A percentile compares a stretch with the other conserved stretches of the same genome.
Conservation (phyloP, 2,888 invertebrate species). For the Gibbula magus region DNA sequence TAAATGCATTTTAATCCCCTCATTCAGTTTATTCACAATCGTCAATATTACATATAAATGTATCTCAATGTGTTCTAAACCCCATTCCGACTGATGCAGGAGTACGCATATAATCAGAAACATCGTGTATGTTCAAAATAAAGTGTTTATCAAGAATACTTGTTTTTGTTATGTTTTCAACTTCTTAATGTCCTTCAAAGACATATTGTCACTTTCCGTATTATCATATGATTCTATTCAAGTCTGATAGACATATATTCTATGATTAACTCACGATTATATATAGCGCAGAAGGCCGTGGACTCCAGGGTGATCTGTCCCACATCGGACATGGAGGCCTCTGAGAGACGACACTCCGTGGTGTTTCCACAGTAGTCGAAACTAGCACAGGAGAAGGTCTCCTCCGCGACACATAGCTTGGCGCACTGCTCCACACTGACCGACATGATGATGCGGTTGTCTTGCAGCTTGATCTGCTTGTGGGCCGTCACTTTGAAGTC, state of each 20-base stretch:
- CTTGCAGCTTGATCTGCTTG: conserved; percentile 42
- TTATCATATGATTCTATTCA: too few relatives aligned
- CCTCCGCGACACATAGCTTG: conserved; percentile 58
- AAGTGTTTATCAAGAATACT: too few relatives aligned
- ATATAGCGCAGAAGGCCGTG: conserved; percentile 55
- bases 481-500: conserved; percentile 51
- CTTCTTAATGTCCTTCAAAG: too few relatives aligned
- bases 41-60: too few relatives aligned
- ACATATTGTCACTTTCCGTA: background rate
- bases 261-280: conserved; percentile 52
- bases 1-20: too few relatives aligned
- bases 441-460: conserved; percentile 50
- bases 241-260: too few relatives aligned
- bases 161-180: too few relatives aligned
- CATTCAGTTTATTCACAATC: too few relatives aligned
- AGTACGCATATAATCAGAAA: too few relatives aligned
- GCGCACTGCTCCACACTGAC: conserved; percentile 58
- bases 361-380: conserved; percentile 63
- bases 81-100: too few relatives aligned
- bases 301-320: conserved; percentile 52
- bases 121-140: too few relatives aligned
- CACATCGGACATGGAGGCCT: conserved; percentile 47
- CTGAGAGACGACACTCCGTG: conserved; percentile 60
- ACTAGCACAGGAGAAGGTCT: conserved; percentile 53
- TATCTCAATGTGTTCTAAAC: too few relatives aligned